Base-by-base conservation (phyloP, 2,797 vertebrate species). In the Acanthis flammea region DNA sequence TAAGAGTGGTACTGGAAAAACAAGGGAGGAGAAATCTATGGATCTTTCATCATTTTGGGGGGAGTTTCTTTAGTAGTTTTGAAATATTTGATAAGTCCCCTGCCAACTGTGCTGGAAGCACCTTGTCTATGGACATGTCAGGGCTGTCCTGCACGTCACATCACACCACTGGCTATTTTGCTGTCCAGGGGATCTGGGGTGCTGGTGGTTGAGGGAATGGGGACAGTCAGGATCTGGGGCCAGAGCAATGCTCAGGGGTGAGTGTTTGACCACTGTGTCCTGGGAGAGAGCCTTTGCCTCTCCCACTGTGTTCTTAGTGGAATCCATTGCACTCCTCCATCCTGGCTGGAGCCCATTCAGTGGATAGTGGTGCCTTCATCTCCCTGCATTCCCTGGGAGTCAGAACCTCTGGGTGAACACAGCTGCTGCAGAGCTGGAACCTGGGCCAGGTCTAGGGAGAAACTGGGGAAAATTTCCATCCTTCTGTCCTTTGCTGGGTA, bases 41-140 rank as follows among this genome's bases (percentile, higher is more conserved):
- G 7, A 22, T 71, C 3, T 50, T 54, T 47, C 48, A 47, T 62
- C 2, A 62, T 55, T 74, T 14, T 22, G 2, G 19, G 14, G 10
- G 17, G 19, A 37, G 11, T 86, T 87, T 54, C 80, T 70, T 65
- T 7, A 84, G 31, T n/a, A 35, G 48, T 19, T 18, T 62, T 70
- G 39, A 73, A 73, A 73, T 53, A 28, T 16, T 8, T 33, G 22
- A 1, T 41, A 18, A 14, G 23, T 51, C 70, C 51, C 79, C 58
- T 75, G 24, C 21, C 14, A 37, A 0, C 50, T 61, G 7, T 80
- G 66, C 75, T 83, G 37, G 65, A 73, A 61, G 35, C 35, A 39
- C 19, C 10, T 0, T 4, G 1, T 50, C 16, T 28, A 0, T 1
- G 6, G 45, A 63, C 14, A 1, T 0, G 10, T 67, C 2, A 2